Evolutionary conservation across 2,797 vertebrate species (phyloP).

Genomic region (Sebastes oblongus): DNA sequence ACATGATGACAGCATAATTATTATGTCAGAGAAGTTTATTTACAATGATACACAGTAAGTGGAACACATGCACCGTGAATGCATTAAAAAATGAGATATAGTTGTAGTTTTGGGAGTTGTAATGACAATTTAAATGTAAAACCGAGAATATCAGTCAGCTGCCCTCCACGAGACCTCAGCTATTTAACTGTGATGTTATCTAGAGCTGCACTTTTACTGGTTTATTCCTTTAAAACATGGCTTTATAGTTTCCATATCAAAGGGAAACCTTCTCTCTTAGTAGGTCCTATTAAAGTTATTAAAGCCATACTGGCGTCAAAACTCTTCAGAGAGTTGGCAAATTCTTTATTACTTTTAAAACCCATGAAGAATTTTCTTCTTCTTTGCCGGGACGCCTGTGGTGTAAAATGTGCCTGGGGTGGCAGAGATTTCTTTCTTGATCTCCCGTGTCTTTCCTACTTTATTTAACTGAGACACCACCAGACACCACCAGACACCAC

Average conservation of each 20-base stretch:
- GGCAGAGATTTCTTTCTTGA: background rate
- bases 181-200: conserved; percentile 16
- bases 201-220: background rate
- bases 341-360: conserved; percentile 3
- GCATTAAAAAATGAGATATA: background rate
- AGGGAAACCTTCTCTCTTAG: background rate
- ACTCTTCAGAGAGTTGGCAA: background rate
- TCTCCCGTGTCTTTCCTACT: background rate
- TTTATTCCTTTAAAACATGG: background rate
- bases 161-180: background rate
- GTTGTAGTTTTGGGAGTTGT: background rate
- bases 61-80: conserved; percentile 1
- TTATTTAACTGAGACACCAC: background rate
- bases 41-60: conserved; percentile 14
- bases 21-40: conserved; percentile 14
- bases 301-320: background rate
- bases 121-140: conserved; percentile 27
- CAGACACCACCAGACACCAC: background rate
- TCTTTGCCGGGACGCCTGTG: conserved; percentile 1
- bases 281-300: conserved; percentile 1
- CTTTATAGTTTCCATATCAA: conserved; percentile 14
- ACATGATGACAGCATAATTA: conserved; percentile 41
- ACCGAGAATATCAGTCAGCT: conserved; percentile 1
- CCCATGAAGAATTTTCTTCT: background rate
- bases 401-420: background rate